Conservation (phyloP, 2,113 vertebrate genomes). For the Neodon shergylaensis region DNA sequence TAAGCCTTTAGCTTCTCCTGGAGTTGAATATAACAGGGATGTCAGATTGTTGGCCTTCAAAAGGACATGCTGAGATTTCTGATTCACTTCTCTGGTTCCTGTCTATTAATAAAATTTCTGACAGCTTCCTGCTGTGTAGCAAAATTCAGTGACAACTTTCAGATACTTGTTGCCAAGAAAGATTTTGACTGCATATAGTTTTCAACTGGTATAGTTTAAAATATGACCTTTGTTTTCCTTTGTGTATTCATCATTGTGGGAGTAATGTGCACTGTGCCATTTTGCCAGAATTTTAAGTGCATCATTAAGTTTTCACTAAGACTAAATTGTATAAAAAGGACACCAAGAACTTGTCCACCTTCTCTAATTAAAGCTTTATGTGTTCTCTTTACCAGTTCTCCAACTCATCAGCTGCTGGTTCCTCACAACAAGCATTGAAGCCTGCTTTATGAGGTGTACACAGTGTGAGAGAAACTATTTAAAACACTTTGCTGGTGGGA, state of each 20-base stretch:
- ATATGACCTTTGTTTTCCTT: slow-evolving; percentile 1
- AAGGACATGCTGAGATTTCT: slow-evolving; percentile 72
- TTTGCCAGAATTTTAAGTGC: neutral
- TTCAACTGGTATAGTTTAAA: slow-evolving; percentile 60
- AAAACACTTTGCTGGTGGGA: rapidly evolving
- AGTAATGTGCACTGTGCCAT: neutral
- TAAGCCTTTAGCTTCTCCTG: slow-evolving; percentile 52
- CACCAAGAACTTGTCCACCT: neutral
- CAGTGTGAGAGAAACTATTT: neutral
- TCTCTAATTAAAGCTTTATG: neutral
- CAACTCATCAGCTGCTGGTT: rapidly evolving
- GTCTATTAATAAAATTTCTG: slow-evolving; percentile 78
- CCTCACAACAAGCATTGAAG: neutral
- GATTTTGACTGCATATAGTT: slow-evolving; percentile 56
- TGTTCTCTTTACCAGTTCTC: neutral
- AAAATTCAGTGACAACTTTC: slow-evolving; percentile 77
- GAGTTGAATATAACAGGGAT: slow-evolving; percentile 67
- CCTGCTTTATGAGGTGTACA: neutral
- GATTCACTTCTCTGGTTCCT: slow-evolving; percentile 73
- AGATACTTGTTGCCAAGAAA: slow-evolving; percentile 64
- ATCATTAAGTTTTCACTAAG: neutral
- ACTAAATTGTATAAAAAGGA: neutral
- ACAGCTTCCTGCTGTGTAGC: slow-evolving; percentile 70
- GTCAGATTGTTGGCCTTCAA: slow-evolving; percentile 70
- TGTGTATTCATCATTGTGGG: neutral